A percentile compares a stretch with the other conserved stretches of the same genome.
phyloP scores from a whole-genome alignment of 2,888 invertebrate genomes.

The Apodemia hepburni region DNA sequence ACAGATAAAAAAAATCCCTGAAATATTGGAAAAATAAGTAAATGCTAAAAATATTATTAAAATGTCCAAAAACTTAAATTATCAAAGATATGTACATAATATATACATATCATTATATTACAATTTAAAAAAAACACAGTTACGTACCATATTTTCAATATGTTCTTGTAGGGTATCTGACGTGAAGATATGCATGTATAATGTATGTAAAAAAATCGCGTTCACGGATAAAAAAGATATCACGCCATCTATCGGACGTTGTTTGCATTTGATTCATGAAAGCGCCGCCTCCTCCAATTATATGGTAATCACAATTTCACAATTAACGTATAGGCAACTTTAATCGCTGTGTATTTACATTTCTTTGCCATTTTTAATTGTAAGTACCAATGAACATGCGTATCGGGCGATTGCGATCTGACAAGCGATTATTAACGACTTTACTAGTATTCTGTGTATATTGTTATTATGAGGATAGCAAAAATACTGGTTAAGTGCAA shows the following conservation, averaged over 20 bases:
- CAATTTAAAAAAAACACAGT: too few relatives aligned
- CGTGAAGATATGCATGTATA: too few relatives aligned
- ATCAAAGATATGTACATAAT: too few relatives aligned
- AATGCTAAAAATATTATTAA: too few relatives aligned
- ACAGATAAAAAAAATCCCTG: too few relatives aligned
- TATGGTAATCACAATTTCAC: conserved; percentile 61
- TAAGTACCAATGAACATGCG: conserved; percentile 3
- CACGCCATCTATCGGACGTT: conserved; percentile 8
- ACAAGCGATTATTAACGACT: conserved; percentile 6
- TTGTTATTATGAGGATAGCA: not conserved
- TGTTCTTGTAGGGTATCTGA: too few relatives aligned
- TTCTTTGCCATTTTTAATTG: conserved; percentile 7
- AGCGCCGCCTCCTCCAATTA: conserved; percentile 48
- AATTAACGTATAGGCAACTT: conserved; percentile 48
- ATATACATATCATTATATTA: too few relatives aligned
- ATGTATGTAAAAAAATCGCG: not conserved
- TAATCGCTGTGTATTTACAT: conserved; percentile 32
- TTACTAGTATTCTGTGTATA: not conserved
- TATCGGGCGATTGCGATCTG: not conserved
- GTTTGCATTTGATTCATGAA: conserved; percentile 27
- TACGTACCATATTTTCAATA: too few relatives aligned
- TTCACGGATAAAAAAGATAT: not conserved
- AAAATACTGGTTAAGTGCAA: not conserved
- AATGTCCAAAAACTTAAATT: too few relatives aligned
- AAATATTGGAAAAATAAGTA: too few relatives aligned